Conservation (phyloP, 2,888 invertebrate species). For the Sphaeridia pumilis region DNA sequence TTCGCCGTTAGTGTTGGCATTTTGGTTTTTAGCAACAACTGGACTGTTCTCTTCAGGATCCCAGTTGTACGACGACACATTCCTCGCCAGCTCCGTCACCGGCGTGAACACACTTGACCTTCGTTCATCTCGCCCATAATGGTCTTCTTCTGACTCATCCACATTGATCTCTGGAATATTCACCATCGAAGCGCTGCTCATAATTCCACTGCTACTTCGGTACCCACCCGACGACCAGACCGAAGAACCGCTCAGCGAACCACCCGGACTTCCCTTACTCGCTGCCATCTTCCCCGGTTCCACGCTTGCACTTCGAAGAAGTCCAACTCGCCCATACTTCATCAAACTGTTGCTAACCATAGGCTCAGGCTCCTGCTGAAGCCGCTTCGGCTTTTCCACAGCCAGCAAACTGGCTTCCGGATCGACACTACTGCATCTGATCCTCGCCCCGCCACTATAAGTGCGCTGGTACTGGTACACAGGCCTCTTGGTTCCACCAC, state of each 20-base stretch:
- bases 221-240: not conserved
- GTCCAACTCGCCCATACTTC: not conserved
- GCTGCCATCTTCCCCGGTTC: constrained; percentile 17
- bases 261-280: not conserved
- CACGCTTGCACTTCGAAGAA: constrained; percentile 22
- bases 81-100: constrained; percentile 34
- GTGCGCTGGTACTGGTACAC: constrained; percentile 16
- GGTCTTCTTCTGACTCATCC: not conserved
- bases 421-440: constrained; percentile 32
- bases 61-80: constrained; percentile 34
- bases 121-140: not conserved
- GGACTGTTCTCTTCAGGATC: constrained; percentile 16
- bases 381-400: not conserved
- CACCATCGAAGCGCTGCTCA: not conserved
- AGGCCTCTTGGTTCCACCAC: not conserved
- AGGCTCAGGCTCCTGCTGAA: not conserved
- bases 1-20: not conserved
- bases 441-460: constrained; percentile 19
- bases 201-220: constrained; percentile 1
- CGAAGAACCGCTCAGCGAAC: not conserved
- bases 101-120: no score
- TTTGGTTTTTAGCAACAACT: no score
- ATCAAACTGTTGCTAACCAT: constrained; percentile 2
- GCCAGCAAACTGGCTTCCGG: constrained; percentile 21
- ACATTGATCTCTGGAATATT: constrained; percentile 7